phyloP scores from a whole-genome alignment of 1,140 invertebrate species.

The Ooceraea biroi region DNA sequence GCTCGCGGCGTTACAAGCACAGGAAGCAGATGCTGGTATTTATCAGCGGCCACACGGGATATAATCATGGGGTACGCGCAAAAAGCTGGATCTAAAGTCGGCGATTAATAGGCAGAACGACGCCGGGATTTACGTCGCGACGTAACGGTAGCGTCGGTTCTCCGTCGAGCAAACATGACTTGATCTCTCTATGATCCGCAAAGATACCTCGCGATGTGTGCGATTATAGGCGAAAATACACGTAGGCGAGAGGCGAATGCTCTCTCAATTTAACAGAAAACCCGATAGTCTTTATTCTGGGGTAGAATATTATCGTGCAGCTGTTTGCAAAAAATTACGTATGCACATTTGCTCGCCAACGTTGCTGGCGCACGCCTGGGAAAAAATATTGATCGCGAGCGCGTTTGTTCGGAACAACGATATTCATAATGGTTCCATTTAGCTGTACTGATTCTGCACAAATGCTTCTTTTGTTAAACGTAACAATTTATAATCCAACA shows the following conservation, averaged over 20 bases:
- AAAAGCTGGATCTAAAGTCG: slow-evolving; percentile 29
- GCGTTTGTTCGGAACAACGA: slow-evolving; percentile 25
- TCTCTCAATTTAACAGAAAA: not conserved
- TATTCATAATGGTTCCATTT: slow-evolving; percentile 28
- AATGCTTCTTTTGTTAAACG: not conserved
- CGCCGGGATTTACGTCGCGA: slow-evolving; percentile 3
- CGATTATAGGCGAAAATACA: not conserved
- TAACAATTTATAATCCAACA: not conserved
- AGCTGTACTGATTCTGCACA: not conserved
- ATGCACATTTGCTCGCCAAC: slow-evolving; percentile 1
- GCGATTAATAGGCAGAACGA: slow-evolving; percentile 36
- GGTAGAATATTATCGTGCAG: slow-evolving; percentile 31
- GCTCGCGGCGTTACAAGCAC: slow-evolving; percentile 37
- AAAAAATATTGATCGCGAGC: slow-evolving; percentile 48
- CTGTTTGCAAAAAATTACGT: slow-evolving; percentile 48
- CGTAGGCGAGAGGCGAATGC: not conserved
- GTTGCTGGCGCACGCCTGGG: not conserved
- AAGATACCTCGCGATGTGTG: not conserved
- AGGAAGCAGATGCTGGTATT: slow-evolving; percentile 38
- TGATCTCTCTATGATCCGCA: not conserved
- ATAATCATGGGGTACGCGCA: slow-evolving; percentile 27
- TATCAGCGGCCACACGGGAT: slow-evolving; percentile 36
- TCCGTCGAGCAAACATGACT: not conserved
- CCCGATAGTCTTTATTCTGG: not conserved
- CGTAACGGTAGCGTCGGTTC: not conserved